Evolutionary conservation across 2,888 invertebrate genomes (phyloP), one percentile per base, ranked within the genome.

Genomic region (Acanthococcus lagerstroemiae): DNA sequence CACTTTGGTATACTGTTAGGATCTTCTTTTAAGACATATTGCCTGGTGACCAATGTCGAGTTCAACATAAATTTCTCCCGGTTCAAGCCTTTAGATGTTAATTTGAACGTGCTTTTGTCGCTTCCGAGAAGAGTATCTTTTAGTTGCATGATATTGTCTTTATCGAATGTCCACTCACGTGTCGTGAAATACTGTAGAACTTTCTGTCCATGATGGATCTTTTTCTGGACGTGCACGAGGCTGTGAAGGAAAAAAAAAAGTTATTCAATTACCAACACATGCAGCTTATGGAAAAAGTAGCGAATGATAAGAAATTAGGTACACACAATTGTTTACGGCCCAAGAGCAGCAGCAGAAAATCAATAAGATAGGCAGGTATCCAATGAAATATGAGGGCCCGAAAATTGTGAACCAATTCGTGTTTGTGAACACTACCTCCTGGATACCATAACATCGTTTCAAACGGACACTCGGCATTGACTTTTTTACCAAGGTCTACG

Each of bases 131-230:
- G 75, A 7, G 80, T 76, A 0, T 78, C 76, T 60, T 78, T 77
- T n/a, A 89, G 74, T 0, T 77, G 76, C 25, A 85, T 75, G 70
- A 87, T 83, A 71, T 86, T 85, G 46, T 83, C 79, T 52, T 87
- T 88, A 67, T 83, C 82, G 73, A 93, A 93, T 71, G 81, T 78
- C 95, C 95, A 95, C 72, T 89, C 84, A 26, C 90, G 82, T 7
- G 88, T 88, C 1, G 94, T 93, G 76, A 95, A 95, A 76, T 91
- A 95, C 74, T 93, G 87, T 24, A 95, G 78, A 0, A 92, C 84
- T 71, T 87, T 85, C 24, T 90, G 77, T 0, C 90, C 90, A 67
- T 86, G 81, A 22, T 85, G 81, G 71, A 90, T 87, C 68, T 85
- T 82, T 68, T 81, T 83, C 74, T 89, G 88, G 56, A 90, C 81